A percentile compares a stretch with the other conserved stretches of the same genome.
Conservation (phyloP, 2,113 vertebrate species). For the Spea multiplicata region DNA sequence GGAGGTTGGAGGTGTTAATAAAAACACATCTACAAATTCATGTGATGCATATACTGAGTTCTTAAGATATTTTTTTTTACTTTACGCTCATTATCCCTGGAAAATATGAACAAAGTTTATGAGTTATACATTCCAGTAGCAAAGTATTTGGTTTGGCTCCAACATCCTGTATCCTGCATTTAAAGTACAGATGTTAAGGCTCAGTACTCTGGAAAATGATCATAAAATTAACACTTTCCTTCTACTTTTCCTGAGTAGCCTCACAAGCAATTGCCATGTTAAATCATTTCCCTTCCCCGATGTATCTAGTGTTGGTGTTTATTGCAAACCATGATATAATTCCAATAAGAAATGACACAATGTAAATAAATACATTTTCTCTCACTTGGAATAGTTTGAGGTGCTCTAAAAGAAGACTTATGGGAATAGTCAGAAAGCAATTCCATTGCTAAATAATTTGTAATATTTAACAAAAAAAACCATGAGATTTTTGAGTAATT, state of each 20-base stretch:
- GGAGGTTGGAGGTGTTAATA: too few relatives aligned
- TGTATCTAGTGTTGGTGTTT: neutral
- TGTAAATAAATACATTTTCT: slow-evolving; percentile 33
- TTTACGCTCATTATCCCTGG: too few relatives aligned
- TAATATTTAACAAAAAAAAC: too few relatives aligned
- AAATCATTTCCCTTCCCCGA: too few relatives aligned
- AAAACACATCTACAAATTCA: too few relatives aligned
- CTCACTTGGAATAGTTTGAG: slow-evolving; percentile 6
- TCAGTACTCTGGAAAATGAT: neutral
- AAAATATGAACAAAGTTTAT: neutral
- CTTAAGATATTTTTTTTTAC: too few relatives aligned
- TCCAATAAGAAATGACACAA: slow-evolving; percentile 30
- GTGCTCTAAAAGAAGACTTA: neutral
- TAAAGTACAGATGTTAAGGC: neutral
- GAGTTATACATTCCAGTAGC: neutral
- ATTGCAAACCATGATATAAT: slow-evolving; percentile 6
- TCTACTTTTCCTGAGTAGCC: neutral
- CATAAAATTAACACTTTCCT: neutral
- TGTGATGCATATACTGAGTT: too few relatives aligned
- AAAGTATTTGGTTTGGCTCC: neutral
- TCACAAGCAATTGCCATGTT: too few relatives aligned
- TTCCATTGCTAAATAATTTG: too few relatives aligned
- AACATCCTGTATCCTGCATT: neutral
- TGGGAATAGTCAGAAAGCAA: slow-evolving; percentile 33
- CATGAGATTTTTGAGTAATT: too few relatives aligned